phyloP scores from a whole-genome alignment of 2,888 invertebrate species.

The Autographa gamma region DNA sequence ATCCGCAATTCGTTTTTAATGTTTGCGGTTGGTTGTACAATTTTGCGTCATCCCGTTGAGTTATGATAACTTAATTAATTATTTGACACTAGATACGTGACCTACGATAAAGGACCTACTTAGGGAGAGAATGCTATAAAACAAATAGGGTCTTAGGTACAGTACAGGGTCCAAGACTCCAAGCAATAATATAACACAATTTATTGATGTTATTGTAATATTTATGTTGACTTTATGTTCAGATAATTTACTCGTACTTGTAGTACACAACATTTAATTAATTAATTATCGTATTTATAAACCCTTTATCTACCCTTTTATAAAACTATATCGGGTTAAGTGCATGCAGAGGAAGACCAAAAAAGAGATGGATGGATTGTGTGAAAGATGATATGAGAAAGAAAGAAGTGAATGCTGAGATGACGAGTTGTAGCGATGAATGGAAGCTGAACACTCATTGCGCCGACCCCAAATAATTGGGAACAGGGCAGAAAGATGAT shows the following conservation, averaged over 20 bases:
- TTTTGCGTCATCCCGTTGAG: constrained; percentile 49
- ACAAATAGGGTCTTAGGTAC: constrained; percentile 25
- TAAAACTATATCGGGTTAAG: too few relatives aligned
- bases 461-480: too few relatives aligned
- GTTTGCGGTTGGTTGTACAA: neutral
- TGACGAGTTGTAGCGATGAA: too few relatives aligned
- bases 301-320: neutral
- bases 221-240: constrained; percentile 12
- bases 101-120: constrained; percentile 50
- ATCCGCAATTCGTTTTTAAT: neutral
- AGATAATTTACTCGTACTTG: constrained; percentile 1
- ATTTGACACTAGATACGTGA: constrained; percentile 42
- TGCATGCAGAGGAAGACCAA: too few relatives aligned
- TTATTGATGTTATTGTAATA: constrained; percentile 29
- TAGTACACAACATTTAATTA: neutral
- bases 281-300: neutral
- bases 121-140: constrained; percentile 28
- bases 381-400: too few relatives aligned
- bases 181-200: constrained; percentile 24
- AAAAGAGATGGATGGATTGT: too few relatives aligned
- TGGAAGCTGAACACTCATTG: too few relatives aligned
- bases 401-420: too few relatives aligned
- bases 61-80: constrained; percentile 29
- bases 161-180: constrained; percentile 38
- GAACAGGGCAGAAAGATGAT: too few relatives aligned